Base-by-base conservation (phyloP, 2,888 invertebrate species). In the Deilephila elpenor region DNA sequence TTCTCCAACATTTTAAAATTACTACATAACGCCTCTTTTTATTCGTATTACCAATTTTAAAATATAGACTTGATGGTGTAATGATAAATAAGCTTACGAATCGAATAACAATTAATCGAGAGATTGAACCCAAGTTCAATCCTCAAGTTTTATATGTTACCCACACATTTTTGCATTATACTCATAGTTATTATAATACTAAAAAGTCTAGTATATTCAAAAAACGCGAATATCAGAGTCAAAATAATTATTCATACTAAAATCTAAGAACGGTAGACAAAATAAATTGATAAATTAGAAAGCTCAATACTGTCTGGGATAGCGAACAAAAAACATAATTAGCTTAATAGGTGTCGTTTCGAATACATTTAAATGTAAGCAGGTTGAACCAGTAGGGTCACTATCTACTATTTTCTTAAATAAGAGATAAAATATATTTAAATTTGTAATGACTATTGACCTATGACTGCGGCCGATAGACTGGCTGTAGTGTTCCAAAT, bases 341-440 rank as follows among this genome's bases (percentile, higher is more conserved):
- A 77, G 71, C 77, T 77, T 78, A 79, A 76, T 83, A 67, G 67
- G 32, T 77, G 74, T 77, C 75, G 74, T 76, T 79, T 76, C 80
- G 77, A 82, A 84, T 81, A 82, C 56, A 80, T 77, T 79, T 79
- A 64, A 75, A 80, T 75, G 75, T 75, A 78, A 82, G 82, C 83
- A 79, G 80, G 85, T 84, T 83, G 80, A 81, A 83, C 85, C 80
- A 81, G 83, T 81, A 83, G 79, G 76, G 74, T 74, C 75, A 74
- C 70, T 73, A 74, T 80, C 75, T 73, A 78, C 62, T 78, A 77
- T 78, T 78, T 78, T 82, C 76, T 80, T 79, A 81, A 84, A 81
- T 83, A 80, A 81, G 84, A 80, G 75, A 84, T 83, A 82, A 83
- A 83, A 79, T 78, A 80, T 78, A 83, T 82, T 83, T 79, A 83